phyloP scores from a whole-genome alignment of 2,797 vertebrate genomes.

The Pampus argenteus region DNA sequence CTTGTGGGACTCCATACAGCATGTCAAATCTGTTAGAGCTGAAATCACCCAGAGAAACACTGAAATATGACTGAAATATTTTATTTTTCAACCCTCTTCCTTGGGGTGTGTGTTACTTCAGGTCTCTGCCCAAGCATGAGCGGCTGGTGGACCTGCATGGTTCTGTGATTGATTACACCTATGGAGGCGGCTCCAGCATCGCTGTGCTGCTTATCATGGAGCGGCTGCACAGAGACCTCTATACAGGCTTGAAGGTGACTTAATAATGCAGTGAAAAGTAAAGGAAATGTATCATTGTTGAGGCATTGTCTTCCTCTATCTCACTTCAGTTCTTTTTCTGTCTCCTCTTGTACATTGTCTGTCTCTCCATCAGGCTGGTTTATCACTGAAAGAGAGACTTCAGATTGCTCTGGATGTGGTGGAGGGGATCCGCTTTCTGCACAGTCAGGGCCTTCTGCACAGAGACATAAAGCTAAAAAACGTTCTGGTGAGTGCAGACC shows the following conservation, averaged over 20 bases:
- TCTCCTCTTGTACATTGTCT: neutral
- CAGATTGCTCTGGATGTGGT: slow-evolving; percentile 97
- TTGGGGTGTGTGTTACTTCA: slow-evolving; percentile 55
- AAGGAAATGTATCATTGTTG: neutral
- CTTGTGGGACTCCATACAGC: no score
- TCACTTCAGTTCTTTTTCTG: neutral
- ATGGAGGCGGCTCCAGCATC: slow-evolving; percentile 92
- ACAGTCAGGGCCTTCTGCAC: slow-evolving; percentile 96
- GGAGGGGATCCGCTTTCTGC: slow-evolving; percentile 97
- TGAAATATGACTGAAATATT: neutral
- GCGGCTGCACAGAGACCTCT: slow-evolving; percentile 96
- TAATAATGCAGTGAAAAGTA: neutral
- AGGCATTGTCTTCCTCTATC: neutral
- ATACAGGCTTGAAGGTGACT: slow-evolving; percentile 94
- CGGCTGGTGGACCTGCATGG: slow-evolving; percentile 95
- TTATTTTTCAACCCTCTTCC: neutral
- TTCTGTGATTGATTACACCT: slow-evolving; percentile 96
- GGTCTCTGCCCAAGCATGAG: slow-evolving; percentile 94
- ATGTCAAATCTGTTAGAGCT: neutral
- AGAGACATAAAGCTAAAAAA: slow-evolving; percentile 99
- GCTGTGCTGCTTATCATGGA: slow-evolving; percentile 98
- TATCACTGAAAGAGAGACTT: slow-evolving; percentile 89
- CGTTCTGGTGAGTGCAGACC: slow-evolving; percentile 89
- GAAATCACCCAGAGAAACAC: no score
- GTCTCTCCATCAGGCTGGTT: slow-evolving; percentile 85